Evolutionary conservation across 2,888 invertebrate species (phyloP), one percentile per base, ranked within the genome.

Genomic region (Synergus umbraculus): DNA sequence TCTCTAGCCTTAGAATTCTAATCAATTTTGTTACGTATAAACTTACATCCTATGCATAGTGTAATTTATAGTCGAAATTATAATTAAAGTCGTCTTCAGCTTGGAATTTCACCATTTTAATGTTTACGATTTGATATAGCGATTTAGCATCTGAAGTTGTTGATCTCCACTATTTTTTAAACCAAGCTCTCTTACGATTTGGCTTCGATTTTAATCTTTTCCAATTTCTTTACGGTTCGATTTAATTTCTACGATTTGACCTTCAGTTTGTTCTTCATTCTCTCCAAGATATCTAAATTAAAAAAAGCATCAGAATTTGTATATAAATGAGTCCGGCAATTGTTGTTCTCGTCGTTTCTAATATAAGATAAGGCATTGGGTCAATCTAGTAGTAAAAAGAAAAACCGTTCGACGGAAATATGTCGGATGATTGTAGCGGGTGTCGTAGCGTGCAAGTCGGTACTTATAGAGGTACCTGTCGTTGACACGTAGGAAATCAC

Each of bases 401-500:
- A 54, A 54, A 73, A 54, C 73, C 73, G 73, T 73, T 73, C 37
- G 37, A 37, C 73, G 73, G 73, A 73, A 73, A 73, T 49, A 54
- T 49, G 73, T 49, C 12, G 13, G 29, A 73, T 69, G 37, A 54
- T 54, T 73, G 37, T 73, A 29, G 54, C 49, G 37, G 37, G 73
- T 54, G 54, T 37, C 49, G n/a, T 37, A 54, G 73, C 49, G 37
- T 54, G 73, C 37, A 9, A 15, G 49, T 49, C 54, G 73, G 49
- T n/a, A 73, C 69, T 73, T 73, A 73, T 73, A 73, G 73, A 73
- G 76, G 80, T 80, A 85, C 60, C 83, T 86, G 87, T 87, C 88
- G 88, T 87, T 87, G 89, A 89, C 89, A 88, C 90, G 86, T 80
- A 81, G 78, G 79, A 80, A 67, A 58, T 73, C 54, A 73, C 49